Base-by-base conservation (phyloP, 2,797 vertebrate species). In the Coracias cyanogaster region DNA sequence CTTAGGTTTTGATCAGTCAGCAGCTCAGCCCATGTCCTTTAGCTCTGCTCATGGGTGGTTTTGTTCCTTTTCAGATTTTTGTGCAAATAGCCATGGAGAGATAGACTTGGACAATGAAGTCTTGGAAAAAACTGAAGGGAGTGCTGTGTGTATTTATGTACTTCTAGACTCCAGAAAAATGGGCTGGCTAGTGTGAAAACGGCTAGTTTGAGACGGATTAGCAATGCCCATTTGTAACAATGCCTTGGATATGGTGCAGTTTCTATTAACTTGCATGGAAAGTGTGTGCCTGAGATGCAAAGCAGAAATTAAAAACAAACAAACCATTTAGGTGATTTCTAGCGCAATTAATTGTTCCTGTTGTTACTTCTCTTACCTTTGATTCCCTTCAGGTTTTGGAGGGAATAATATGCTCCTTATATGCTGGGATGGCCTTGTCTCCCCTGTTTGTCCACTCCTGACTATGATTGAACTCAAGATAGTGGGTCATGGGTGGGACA, bases 21-120 rank as follows among this genome's bases (percentile, higher is more conserved):
- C 65, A 57, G 26, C 35, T 82, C 57, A 82, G 52, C 33, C 37
- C 1, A 1, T 33, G 35, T 66, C n/a, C 29, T 77, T 74, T 26
- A 84, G 20, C 21, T 93, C 26, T 73, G 25, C 35, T 58, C 19
- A 4, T 2, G 5, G 21, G 25, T 33, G 19, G 21, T 60, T 90
- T 67, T 86, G 18, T 65, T 92, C 52, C 33, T 61, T 73, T 87
- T 67, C 37, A 80, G 31, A 24, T 67, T 90, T 71, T 80, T 78
- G 67, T 57, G 15, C 21, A 67, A 64, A 39, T 25, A 83, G 22
- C 12, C 1, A 0, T 48, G 62, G 37, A 39, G 31, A 54, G 74
- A 66, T 9, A 57, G 71, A 67, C 45, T 80, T 67, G 60, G 31
- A 52, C 49, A 85, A 2, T 79, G 39, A 79, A 43, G 46, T 57